phyloP scores from a whole-genome alignment of 2,113 vertebrate species.

The Corynorhinus townsendii region DNA sequence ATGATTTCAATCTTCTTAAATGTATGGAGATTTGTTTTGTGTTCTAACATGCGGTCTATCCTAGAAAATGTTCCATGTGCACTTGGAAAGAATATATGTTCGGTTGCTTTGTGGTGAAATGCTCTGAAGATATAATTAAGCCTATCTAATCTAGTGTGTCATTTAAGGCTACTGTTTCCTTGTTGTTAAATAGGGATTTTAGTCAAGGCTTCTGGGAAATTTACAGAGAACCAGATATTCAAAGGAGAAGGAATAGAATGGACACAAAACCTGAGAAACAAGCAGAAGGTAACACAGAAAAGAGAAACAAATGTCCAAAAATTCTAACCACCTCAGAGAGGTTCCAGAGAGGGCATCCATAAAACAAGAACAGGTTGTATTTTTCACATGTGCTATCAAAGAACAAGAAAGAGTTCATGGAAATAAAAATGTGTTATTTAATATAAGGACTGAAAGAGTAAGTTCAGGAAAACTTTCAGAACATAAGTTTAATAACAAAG shows the following conservation, averaged over 20 bases:
- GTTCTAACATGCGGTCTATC: not conserved
- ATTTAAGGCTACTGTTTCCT: not conserved
- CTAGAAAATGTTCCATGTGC: not conserved
- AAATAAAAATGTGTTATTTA: constrained; percentile 4
- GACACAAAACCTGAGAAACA: not conserved
- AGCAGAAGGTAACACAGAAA: not conserved
- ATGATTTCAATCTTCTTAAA: not conserved
- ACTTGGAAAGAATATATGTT: not conserved
- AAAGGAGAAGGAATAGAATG: not conserved
- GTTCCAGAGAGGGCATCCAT: not conserved
- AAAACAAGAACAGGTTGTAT: not conserved
- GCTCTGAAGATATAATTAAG: not conserved
- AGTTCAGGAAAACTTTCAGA: not conserved
- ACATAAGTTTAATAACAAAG: not conserved
- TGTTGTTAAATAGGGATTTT: not conserved
- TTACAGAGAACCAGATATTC: not conserved
- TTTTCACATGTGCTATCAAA: not conserved
- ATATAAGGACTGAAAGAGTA: not conserved
- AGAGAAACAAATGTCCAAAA: not conserved
- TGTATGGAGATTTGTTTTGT: not conserved
- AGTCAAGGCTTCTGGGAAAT: not conserved
- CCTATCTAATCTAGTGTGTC: not conserved
- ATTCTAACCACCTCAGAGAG: not conserved
- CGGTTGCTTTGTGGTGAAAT: not conserved
- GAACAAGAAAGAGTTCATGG: not conserved